Conservation (phyloP, 2,113 vertebrate species). For the Nothobranchius kuhntae region DNA sequence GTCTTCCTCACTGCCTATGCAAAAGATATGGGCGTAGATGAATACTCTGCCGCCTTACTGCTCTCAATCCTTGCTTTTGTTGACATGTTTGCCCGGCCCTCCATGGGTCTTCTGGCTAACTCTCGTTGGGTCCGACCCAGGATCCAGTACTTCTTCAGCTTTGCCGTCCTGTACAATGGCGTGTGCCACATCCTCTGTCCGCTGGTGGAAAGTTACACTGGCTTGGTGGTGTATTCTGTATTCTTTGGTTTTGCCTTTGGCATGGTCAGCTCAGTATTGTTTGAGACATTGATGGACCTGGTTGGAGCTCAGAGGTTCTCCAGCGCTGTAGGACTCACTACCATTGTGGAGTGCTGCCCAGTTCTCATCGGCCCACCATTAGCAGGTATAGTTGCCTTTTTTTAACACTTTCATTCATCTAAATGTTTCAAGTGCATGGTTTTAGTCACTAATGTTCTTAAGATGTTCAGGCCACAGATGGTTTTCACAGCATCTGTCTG, state of each 20-base stretch:
- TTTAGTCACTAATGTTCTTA: too few relatives aligned
- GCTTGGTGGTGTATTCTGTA: conserved; percentile 88
- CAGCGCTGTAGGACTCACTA: conserved; percentile 94
- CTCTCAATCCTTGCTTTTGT: conserved; percentile 94
- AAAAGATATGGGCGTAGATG: conserved; percentile 91
- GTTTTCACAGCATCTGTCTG: too few relatives aligned
- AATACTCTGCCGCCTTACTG: conserved; percentile 92
- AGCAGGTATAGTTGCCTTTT: conserved; percentile 83
- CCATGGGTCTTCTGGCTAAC: conserved; percentile 91
- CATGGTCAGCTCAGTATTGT: conserved; percentile 95
- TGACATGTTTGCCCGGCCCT: conserved; percentile 94
- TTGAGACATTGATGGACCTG: conserved; percentile 96
- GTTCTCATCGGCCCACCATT: conserved; percentile 94
- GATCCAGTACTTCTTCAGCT: conserved; percentile 97
- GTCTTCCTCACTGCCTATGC: conserved; percentile 95
- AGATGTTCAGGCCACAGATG: too few relatives aligned
- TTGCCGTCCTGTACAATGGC: conserved; percentile 91
- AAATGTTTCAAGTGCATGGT: neutral
- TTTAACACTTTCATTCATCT: neutral
- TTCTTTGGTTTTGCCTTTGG: conserved; percentile 98
- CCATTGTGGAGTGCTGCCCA: conserved; percentile 91
- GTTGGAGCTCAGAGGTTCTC: conserved; percentile 93
- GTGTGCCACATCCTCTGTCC: conserved; percentile 92
- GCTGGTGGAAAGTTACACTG: conserved; percentile 83
- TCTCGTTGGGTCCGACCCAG: conserved; percentile 86